Evolutionary conservation across 2,113 vertebrate genomes (phyloP), one percentile per base, ranked within the genome.

Genomic region (Ranitomeya imitator): DNA sequence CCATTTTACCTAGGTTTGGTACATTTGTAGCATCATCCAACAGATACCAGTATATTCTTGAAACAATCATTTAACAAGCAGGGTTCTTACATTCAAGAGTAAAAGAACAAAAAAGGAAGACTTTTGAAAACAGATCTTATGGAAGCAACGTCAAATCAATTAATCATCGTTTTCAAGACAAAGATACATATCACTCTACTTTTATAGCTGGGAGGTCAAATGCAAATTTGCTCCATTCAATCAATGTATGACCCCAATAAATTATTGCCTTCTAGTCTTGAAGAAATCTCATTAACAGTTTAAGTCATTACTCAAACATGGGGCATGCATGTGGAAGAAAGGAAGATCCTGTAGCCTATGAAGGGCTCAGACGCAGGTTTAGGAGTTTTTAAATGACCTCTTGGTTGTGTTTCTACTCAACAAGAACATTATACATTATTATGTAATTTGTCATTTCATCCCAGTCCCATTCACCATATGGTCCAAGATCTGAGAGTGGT

Each of bases 361-460:
- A 83, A 67, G 18, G 6, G 81, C 45, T 54, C 21, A 10, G 5
- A n/a, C 26, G 21, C 51, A 26, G 23, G 82, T 84, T 84, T 10
- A 23, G 10, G 63, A 71, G 63, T 55, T 83, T 71, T 54, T 14
- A 51, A 84, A 63, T 84, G 82, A 84, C 82, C 82, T 84, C 52
- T 71, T 71, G 65, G 63, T 55, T 84, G 82, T 55, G 63, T 65
- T 84, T n/a, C 45, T 71, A 10, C 87, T 85, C 92, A 0, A 0
- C 61, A 51, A 37, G 86, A 83, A 85, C 63, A 88, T 88, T 89
- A 76, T 78, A 54, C 85, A 19, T 86, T 86, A 76, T 86, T 78
- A 0, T 5, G 80, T 19, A 81, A 91, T 92, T 91, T 91, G 91
- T 89, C 80, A 90, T 91, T 52, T 85, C 85, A 83, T 89, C 86